Percentiles rank a stretch among this genome's conserved stretches.
Evolutionary conservation across 2,797 vertebrate genomes (phyloP).

Genomic region (Phataginus tricuspis): DNA sequence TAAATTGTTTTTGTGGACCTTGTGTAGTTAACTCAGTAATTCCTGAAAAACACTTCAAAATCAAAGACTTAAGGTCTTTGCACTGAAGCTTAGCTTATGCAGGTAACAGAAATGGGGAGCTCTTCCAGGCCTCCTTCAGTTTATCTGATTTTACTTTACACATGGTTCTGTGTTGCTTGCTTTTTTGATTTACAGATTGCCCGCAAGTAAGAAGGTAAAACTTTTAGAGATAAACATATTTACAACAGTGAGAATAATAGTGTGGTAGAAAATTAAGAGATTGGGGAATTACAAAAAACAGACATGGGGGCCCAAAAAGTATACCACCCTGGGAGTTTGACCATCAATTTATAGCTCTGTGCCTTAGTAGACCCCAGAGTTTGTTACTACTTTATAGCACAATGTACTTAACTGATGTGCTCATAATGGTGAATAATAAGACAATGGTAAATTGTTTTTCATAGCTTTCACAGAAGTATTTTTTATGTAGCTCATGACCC

Average conservation of each 20-base stretch:
- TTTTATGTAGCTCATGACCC: constrained; percentile 42
- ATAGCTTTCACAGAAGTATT: constrained; percentile 51
- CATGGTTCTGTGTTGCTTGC: neutral
- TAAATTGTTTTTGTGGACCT: neutral
- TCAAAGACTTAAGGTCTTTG: neutral
- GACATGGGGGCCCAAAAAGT: neutral
- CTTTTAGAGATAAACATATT: neutral
- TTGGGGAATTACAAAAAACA: neutral
- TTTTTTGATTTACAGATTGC: neutral
- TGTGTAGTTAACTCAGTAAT: neutral
- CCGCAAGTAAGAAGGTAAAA: constrained; percentile 13
- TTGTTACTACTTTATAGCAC: constrained; percentile 4
- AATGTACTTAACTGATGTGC: constrained; percentile 43
- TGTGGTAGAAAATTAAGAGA: neutral
- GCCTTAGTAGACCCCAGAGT: neutral
- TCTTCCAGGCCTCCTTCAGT: neutral
- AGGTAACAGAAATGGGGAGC: neutral
- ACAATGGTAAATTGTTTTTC: constrained; percentile 60
- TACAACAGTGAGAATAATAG: neutral
- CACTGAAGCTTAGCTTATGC: neutral
- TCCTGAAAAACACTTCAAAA: neutral
- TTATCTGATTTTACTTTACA: neutral
- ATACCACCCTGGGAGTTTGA: neutral
- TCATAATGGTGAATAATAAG: constrained; percentile 34
- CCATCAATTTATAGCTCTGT: neutral